phyloP scores from a whole-genome alignment of 2,888 invertebrate species.

The Brenthis ino region DNA sequence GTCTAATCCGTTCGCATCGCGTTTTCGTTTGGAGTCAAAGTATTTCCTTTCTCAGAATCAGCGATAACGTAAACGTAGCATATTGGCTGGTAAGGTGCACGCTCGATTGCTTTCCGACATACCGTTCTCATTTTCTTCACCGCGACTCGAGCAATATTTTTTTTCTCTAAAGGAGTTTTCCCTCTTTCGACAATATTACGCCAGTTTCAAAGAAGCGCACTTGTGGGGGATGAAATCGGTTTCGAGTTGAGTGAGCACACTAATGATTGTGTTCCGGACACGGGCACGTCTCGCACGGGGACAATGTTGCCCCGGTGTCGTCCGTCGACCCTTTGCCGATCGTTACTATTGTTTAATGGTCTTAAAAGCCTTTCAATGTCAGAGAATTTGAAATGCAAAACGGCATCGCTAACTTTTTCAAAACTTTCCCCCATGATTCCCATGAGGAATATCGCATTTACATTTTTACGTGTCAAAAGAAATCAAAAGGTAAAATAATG shows the following conservation, averaged over 20 bases:
- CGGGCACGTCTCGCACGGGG: conserved; percentile 51
- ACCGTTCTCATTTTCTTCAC: conserved; percentile 73
- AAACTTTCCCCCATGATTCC: conserved; percentile 5
- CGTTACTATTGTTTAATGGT: conserved; percentile 65
- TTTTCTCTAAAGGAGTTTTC: conserved; percentile 76
- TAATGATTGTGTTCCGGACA: conserved; percentile 80
- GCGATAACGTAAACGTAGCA: conserved; percentile 69
- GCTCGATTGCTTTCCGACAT: conserved; percentile 75
- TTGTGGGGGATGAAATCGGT: conserved; percentile 75
- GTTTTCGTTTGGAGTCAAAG: conserved; percentile 57
- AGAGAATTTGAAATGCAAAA: conserved; percentile 41
- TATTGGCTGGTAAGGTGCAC: conserved; percentile 68
- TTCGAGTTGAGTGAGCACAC: conserved; percentile 80
- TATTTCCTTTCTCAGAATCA: conserved; percentile 57
- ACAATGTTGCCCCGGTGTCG: conserved; percentile 46
- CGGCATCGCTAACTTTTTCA: conserved; percentile 32
- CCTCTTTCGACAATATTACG: conserved; percentile 78
- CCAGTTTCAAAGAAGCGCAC: conserved; percentile 73
- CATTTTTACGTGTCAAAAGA: neutral
- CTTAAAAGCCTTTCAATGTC: conserved; percentile 68
- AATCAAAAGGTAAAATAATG: too few relatives aligned
- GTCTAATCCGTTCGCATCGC: conserved; percentile 51
- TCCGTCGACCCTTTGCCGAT: conserved; percentile 67
- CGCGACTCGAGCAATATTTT: conserved; percentile 69
- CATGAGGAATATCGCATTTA: neutral